Base-by-base conservation (phyloP, 2,888 invertebrate species). In the Papilio demoleus region DNA sequence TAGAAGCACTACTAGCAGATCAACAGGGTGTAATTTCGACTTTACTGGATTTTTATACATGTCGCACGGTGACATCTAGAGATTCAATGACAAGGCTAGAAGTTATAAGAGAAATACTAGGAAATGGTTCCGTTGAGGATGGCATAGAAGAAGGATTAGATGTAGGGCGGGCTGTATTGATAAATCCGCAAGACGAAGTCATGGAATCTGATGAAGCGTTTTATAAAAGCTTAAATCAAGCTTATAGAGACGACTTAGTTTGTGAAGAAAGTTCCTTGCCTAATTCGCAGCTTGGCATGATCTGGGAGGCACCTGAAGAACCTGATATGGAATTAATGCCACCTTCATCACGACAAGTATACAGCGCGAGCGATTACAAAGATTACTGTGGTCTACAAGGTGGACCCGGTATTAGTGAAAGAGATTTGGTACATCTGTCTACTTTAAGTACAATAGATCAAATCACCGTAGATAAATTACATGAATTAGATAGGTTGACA, bases 1-100 rank as follows among this genome's bases (percentile, higher is more conserved):
- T 98, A 34, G 98, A 98, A 84, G 95, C 96, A 24, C 94, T 98
- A 71, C 94, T 98, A 3, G 95, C 96, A 84, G 97, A 98, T 82
- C 98, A 98, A 85, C 98, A 98, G 85, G 96, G 96, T 76, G 97
- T 98, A 53, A 97, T 98, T 78, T 95, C 96, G 64, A 97, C 97
- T 82, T 93, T 98, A 79, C 94, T 98, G 81, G 96, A 96, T 82
- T 95, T 96, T 87, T 96, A 96, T 83, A 94, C 95, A 1, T 92
- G 92, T 83, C 90, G 92, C 58, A 87, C 85, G 69, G 89, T 87
- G 61, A 81, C 84, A 60, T 94, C 91, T 65, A 87, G 95, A 73
- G 94, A 94, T 71, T 89, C 93, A 40, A 89, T 90, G 76, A 88
- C 88, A 73, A 86, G 88, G 64, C 86, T 94, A 73, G 94, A 94